Base-by-base conservation (phyloP, 1,140 invertebrate species). In the Lepidostoma basale region DNA sequence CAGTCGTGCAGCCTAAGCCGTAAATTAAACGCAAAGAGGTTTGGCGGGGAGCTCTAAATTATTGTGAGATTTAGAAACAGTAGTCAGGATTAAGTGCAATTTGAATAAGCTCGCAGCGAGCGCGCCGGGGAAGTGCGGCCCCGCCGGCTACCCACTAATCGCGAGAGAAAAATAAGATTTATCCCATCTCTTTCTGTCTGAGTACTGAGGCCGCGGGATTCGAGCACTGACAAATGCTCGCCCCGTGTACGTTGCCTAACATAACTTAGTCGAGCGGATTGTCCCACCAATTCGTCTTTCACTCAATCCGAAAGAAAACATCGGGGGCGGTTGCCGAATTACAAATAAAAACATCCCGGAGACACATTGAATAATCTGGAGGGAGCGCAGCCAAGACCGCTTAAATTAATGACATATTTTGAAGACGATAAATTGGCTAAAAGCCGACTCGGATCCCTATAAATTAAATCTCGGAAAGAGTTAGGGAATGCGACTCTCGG, bases 11-110 rank as follows among this genome's bases (percentile, higher is more conserved):
- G 65, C 66, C 66, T 54, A 58, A 60, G 66, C 66, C 70, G 70
- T 72, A 72, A 72, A 72, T 72, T 72, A 72, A 72, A 56, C 70
- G 70, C 70, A 72, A 72, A 68, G 70, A 65, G 70, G 59, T 68
- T 67, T 54, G 66, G 49, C 28, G 36, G 70, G 66, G 66, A 72
- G 70, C 70, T 72, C 68, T 72, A 72, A 72, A 72, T 68, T 72
- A 72, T 72, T 72, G 70, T 68, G 70, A 72, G 70, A 72, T 72
- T 72, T 72, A 72, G 70, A 72, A 72, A 72, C 70, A 72, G 70
- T 68, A 67, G 70, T 72, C 62, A 62, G 70, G 70, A 72, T 72
- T 72, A 72, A 47, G 70, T 67, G 62, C 70, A 72, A 72, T 72
- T 72, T 72, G 70, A 72, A 72, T 72, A 72, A 72, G 60, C 70